Conservation (phyloP, 2,113 vertebrate genomes). For the Amphiprion percula region DNA sequence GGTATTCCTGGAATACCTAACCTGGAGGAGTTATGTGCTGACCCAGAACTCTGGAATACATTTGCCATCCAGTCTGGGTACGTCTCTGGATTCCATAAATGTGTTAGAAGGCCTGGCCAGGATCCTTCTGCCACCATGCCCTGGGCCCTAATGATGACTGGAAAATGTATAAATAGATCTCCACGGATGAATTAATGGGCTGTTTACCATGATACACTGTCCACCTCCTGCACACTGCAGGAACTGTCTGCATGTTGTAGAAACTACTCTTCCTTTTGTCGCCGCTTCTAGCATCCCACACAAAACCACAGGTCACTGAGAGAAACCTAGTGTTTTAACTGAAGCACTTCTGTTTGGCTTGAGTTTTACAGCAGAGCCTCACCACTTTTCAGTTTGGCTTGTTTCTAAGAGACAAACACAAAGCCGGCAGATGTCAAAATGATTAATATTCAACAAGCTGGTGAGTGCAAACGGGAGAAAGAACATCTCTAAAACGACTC, state of each 20-base stretch:
- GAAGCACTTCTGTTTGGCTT: background rate
- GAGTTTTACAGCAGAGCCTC: too few species aligned
- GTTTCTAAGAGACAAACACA: background rate
- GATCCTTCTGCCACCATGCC: background rate
- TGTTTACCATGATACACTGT: background rate
- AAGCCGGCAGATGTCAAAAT: background rate
- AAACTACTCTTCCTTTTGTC: background rate
- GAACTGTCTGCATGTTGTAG: background rate
- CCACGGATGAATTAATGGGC: background rate
- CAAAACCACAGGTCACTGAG: background rate
- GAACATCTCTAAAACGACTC: too few species aligned
- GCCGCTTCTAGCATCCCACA: background rate
- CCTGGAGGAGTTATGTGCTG: background rate
- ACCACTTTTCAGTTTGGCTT: background rate
- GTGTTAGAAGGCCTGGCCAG: background rate
- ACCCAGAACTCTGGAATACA: background rate
- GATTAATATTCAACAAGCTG: background rate
- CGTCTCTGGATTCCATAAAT: background rate
- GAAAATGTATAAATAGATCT: too few species aligned
- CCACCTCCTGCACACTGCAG: background rate
- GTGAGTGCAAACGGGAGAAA: background rate
- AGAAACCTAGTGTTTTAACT: background rate
- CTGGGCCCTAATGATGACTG: too few species aligned
- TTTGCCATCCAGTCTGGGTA: background rate
- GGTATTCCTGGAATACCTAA: background rate